Percentiles rank a stretch among this genome's conserved stretches.
Evolutionary conservation across 2,113 vertebrate genomes (phyloP).

Genomic region (Triplophysa dalaica): DNA sequence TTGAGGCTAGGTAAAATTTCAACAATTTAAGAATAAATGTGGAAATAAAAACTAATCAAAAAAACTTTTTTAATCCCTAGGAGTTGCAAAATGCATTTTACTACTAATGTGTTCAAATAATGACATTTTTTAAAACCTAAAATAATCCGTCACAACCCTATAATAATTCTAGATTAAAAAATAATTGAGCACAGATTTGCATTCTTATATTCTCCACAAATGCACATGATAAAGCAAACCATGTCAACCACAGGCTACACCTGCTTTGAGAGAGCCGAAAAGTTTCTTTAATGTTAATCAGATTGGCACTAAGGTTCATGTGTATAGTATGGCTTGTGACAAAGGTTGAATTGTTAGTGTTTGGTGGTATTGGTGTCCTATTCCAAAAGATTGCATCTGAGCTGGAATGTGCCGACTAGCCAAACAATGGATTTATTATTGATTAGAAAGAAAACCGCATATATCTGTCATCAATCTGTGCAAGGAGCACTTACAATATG

Average conservation of each 20-base stretch:
- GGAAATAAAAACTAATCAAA: too few species aligned
- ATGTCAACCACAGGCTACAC: neutral
- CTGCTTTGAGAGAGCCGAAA: conserved; percentile 8
- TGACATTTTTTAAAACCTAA: neutral
- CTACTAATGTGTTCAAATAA: neutral
- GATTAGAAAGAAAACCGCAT: neutral
- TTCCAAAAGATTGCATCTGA: conserved; percentile 21
- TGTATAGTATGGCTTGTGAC: conserved; percentile 1
- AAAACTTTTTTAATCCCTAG: neutral
- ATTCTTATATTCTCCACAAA: neutral
- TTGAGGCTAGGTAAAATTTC: too few species aligned
- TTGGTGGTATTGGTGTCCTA: neutral
- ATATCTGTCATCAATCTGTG: conserved; percentile 4
- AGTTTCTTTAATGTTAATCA: conserved; percentile 5
- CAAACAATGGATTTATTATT: conserved; percentile 32
- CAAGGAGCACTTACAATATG: neutral
- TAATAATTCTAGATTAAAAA: neutral
- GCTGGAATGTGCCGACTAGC: conserved; percentile 22
- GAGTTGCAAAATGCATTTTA: neutral
- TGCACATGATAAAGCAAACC: conserved; percentile 1
- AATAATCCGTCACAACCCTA: neutral
- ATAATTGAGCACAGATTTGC: neutral
- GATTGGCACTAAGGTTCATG: conserved; percentile 13
- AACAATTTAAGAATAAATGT: neutral
- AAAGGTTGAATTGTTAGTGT: conserved; percentile 38